phyloP scores from a whole-genome alignment of 2,113 vertebrate genomes.

The Ameiurus melas region DNA sequence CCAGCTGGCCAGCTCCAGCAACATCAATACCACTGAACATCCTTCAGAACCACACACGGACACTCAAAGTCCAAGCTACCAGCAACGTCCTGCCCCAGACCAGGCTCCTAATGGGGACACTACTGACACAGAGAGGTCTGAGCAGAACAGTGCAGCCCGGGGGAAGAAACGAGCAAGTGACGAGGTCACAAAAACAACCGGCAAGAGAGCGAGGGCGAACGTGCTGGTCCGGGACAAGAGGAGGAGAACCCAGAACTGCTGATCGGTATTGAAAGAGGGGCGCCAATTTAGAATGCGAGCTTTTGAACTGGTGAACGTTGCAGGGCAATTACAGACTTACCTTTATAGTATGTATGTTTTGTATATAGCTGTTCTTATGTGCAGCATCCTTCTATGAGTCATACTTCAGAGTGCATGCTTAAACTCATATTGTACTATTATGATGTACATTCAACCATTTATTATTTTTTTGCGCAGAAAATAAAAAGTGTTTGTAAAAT shows the following conservation, averaged over 20 bases:
- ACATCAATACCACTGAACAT: background rate
- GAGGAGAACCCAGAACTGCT: constrained; percentile 80
- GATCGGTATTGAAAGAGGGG: constrained; percentile 25
- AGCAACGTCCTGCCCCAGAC: constrained; percentile 37
- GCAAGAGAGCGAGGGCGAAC: constrained; percentile 72
- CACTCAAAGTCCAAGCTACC: background rate
- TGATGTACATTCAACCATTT: background rate
- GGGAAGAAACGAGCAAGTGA: constrained; percentile 77
- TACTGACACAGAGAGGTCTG: background rate
- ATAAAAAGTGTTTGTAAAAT: constrained; percentile 41
- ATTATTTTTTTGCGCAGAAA: background rate
- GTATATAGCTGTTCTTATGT: background rate
- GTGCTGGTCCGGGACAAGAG: constrained; percentile 74
- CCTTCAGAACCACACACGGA: background rate
- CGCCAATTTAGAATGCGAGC: background rate
- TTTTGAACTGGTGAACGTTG: background rate
- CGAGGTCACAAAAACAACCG: constrained; percentile 70
- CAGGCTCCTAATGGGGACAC: background rate
- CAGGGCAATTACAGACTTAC: background rate
- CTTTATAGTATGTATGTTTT: background rate
- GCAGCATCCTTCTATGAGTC: background rate
- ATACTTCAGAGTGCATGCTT: too few species aligned
- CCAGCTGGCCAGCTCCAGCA: constrained; percentile 83
- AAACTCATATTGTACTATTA: background rate
- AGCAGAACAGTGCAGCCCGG: constrained; percentile 48